A percentile compares a stretch with the other conserved stretches of the same genome.
Evolutionary conservation across 2,797 vertebrate genomes (phyloP).

Genomic region (Dipus sagitta): DNA sequence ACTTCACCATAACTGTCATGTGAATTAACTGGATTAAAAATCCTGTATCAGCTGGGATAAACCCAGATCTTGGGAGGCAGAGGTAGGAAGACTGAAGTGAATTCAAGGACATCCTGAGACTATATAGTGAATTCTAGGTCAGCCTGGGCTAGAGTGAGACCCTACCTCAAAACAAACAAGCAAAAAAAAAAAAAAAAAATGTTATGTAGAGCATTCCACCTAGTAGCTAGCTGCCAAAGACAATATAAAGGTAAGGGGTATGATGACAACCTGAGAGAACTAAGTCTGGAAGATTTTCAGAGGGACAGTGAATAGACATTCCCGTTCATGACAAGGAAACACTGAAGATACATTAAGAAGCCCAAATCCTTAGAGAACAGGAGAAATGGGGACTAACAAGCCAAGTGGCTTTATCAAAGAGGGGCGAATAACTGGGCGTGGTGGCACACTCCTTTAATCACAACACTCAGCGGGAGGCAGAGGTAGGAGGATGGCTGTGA

Average conservation of each 20-base stretch:
- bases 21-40: conserved; percentile 23
- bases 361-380: not conserved
- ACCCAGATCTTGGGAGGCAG: too few relatives aligned
- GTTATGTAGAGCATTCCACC: not conserved
- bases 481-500: too few relatives aligned
- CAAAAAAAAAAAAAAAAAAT: too few relatives aligned
- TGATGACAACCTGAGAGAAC: not conserved
- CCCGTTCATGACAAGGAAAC: not conserved
- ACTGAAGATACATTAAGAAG: not conserved
- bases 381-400: not conserved
- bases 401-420: conserved; percentile 36
- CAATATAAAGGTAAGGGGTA: not conserved
- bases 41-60: not conserved
- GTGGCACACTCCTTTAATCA: too few relatives aligned
- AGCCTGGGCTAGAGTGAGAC: too few relatives aligned
- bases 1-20: not conserved
- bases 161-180: too few relatives aligned
- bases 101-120: too few relatives aligned
- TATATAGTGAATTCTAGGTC: too few relatives aligned
- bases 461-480: too few relatives aligned
- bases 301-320: not conserved
- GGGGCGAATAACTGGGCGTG: not conserved
- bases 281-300: conserved; percentile 20
- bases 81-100: too few relatives aligned
- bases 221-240: not conserved